Evolutionary conservation across 2,888 invertebrate species (phyloP).

Genomic region (Pomacea canaliculata): DNA sequence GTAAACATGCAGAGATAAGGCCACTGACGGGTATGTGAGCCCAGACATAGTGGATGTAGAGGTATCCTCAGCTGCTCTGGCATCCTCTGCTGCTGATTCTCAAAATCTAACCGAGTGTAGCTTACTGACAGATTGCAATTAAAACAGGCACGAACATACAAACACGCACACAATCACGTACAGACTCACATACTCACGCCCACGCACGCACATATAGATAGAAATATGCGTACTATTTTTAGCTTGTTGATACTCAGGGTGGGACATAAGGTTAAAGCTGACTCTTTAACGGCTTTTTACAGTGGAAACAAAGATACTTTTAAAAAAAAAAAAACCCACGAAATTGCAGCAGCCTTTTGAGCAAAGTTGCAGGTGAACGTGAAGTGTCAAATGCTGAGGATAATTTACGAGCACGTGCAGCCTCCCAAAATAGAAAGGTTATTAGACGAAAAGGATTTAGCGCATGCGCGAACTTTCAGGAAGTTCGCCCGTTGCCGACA

Average conservation of each 20-base stretch:
- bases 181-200: conserved; percentile 9
- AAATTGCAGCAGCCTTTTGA: neutral
- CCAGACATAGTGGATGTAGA: no score
- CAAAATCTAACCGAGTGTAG: no score
- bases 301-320: no score
- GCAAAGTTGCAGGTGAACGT: neutral
- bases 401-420: neutral
- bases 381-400: no score
- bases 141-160: conserved; percentile 9
- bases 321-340: neutral
- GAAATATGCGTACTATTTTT: no score
- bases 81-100: no score
- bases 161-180: conserved; percentile 13
- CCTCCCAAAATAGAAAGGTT: neutral
- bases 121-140: neutral
- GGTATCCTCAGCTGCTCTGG: no score
- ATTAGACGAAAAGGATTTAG: neutral
- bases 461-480: neutral
- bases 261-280: no score
- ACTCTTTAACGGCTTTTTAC: no score
- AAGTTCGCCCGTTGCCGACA: neutral
- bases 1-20: no score
- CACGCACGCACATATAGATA: neutral
- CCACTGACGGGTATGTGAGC: no score
- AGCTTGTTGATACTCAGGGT: no score